phyloP scores from a whole-genome alignment of 2,888 invertebrate genomes.

The Plemyria rubiginata region DNA sequence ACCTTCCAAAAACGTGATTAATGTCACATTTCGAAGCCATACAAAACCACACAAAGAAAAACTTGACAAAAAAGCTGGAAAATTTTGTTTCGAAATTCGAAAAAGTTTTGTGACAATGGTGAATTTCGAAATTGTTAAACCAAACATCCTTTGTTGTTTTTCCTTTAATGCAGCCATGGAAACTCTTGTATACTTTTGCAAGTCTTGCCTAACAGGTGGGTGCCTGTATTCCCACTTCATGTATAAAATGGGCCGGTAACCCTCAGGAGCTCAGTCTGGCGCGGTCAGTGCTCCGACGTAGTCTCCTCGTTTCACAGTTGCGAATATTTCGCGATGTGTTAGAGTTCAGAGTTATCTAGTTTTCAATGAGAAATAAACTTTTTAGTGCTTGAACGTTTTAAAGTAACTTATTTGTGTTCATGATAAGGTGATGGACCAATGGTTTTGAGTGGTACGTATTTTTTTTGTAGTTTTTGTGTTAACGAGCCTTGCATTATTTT shows the following conservation, averaged over 20 bases:
- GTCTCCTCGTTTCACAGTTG: conserved; percentile 14
- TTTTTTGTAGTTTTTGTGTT: not conserved
- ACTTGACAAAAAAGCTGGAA: not conserved
- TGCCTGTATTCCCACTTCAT: not conserved
- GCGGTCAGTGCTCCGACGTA: conserved; percentile 3
- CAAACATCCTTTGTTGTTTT: not conserved
- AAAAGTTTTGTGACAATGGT: not conserved
- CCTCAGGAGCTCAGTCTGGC: conserved; percentile 25
- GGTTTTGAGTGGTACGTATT: conserved; percentile 16
- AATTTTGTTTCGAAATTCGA: not conserved
- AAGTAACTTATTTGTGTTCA: not conserved
- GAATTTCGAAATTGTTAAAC: not conserved
- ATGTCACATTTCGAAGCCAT: not conserved
- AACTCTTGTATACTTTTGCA: conserved; percentile 13
- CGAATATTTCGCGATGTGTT: conserved; percentile 27
- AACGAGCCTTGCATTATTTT: not conserved
- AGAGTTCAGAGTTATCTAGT: conserved; percentile 1
- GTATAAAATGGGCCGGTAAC: conserved; percentile 21
- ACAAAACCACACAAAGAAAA: not conserved
- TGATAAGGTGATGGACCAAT: conserved; percentile 8
- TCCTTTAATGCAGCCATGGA: conserved; percentile 9
- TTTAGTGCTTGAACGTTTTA: conserved; percentile 1
- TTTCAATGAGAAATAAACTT: conserved; percentile 3
- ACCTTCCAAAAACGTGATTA: not conserved
- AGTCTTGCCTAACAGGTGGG: conserved; percentile 24